Evolutionary conservation across 2,113 vertebrate genomes (phyloP).

Genomic region (Xenus cinereus): DNA sequence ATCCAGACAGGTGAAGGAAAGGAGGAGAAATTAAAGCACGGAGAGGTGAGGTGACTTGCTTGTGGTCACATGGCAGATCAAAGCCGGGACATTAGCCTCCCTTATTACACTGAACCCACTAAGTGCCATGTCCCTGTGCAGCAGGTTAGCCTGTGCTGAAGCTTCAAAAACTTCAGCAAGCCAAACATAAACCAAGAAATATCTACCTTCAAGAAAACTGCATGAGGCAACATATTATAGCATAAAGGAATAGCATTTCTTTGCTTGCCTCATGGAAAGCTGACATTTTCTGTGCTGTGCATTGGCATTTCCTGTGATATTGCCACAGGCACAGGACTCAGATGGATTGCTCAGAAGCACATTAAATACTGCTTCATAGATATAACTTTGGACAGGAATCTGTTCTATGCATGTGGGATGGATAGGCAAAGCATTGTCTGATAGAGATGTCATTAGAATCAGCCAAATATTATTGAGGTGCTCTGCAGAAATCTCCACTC

Average conservation of each 20-base stretch:
- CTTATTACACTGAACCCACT: neutral
- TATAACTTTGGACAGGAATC: conserved; percentile 17
- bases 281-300: conserved; percentile 51
- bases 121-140: neutral
- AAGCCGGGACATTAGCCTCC: neutral
- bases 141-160: neutral
- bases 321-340: conserved; percentile 35
- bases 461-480: neutral
- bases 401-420: neutral
- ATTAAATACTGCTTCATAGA: conserved; percentile 36
- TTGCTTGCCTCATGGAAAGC: conserved; percentile 16
- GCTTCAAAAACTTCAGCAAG: neutral
- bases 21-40: neutral
- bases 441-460: neutral
- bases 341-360: conserved; percentile 22
- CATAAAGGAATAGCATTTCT: conserved; percentile 21
- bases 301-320: conserved; percentile 55
- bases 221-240: neutral
- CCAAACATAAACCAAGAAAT: neutral
- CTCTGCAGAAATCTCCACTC: neutral
- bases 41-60: neutral
- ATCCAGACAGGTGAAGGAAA: neutral
- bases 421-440: neutral
- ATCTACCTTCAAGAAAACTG: neutral
- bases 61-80: neutral